These are phyloP conservation scores for Trichogramma evanescens DNA, from an alignment of 2,888 invertebrate species.

Conservation along the genomic window DNA sequence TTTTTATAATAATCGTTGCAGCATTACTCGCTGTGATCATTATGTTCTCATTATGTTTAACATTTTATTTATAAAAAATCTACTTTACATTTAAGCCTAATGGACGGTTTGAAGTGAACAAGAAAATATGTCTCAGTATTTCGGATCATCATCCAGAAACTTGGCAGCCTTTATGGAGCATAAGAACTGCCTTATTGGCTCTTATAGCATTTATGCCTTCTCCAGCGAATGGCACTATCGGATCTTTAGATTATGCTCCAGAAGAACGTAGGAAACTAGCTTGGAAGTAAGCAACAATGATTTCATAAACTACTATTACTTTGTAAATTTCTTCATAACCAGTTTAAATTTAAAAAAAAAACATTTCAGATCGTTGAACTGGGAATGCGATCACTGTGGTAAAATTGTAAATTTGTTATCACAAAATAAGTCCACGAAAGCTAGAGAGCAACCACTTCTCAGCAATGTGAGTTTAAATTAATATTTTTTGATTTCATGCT, in stretches of 20 bases:
- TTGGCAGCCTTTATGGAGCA: slow-evolving; percentile 97
- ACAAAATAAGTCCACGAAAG: slow-evolving; percentile 38
- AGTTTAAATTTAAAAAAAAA: slow-evolving; percentile 1
- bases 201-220: slow-evolving; percentile 93
- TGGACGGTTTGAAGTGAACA: slow-evolving; percentile 86
- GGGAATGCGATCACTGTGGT: slow-evolving; percentile 62
- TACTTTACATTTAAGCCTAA: slow-evolving; percentile 59
- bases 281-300: slow-evolving; percentile 54
- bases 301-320: neutral
- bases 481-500: too few relatives aligned
- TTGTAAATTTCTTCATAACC: neutral
- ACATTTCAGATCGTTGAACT: slow-evolving; percentile 52
- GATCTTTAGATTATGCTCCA: slow-evolving; percentile 80
- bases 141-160: slow-evolving; percentile 96
- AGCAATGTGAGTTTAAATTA: too few relatives aligned
- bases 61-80: neutral
- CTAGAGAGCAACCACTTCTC: too few relatives aligned
- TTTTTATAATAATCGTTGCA: neutral
- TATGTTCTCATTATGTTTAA: too few relatives aligned
- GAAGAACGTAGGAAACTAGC: slow-evolving; percentile 77
- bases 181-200: slow-evolving; percentile 84
- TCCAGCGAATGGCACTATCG: slow-evolving; percentile 82
- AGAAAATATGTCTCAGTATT: slow-evolving; percentile 91
- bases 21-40: neutral
- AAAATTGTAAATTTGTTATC: slow-evolving; percentile 52